phyloP scores from a whole-genome alignment of 2,113 vertebrate genomes.

The Cyphomyrus plagiostoma region DNA sequence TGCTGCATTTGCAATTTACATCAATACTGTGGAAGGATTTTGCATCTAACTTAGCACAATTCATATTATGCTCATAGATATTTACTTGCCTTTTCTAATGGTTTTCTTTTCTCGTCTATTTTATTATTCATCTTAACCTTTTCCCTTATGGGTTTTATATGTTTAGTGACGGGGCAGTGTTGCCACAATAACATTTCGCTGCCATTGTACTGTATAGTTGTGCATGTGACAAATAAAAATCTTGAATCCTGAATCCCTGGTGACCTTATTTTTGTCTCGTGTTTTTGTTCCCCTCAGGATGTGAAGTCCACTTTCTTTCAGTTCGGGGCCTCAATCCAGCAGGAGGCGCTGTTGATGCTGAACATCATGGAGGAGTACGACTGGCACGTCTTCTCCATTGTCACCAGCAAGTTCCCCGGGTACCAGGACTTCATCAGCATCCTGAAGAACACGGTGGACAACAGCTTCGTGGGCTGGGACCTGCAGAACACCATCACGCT shows the following conservation, averaged over 20 bases:
- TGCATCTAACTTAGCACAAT: not conserved
- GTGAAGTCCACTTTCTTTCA: constrained; percentile 94
- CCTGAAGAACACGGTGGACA: constrained; percentile 91
- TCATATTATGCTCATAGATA: not conserved
- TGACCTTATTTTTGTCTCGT: not conserved
- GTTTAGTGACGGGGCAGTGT: not conserved
- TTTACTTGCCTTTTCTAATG: not conserved
- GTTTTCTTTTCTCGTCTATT: not conserved
- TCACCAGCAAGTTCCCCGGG: constrained; percentile 93
- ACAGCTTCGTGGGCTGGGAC: constrained; percentile 98
- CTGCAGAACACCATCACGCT: constrained; percentile 85
- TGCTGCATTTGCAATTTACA: not conserved
- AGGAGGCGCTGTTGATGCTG: constrained; percentile 90
- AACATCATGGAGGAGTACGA: constrained; percentile 99
- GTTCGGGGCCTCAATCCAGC: constrained; percentile 96
- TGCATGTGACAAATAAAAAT: not conserved
- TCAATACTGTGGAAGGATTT: not conserved
- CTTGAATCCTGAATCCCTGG: not conserved
- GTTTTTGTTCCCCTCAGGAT: constrained; percentile 62
- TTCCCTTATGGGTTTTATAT: not conserved
- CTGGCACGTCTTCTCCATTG: constrained; percentile 95
- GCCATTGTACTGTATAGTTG: not conserved
- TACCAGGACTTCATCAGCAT: constrained; percentile 94
- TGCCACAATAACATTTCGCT: not conserved
- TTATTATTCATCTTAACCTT: not conserved